These are phyloP conservation scores for Eumaeus atala DNA, from an alignment of 1,140 invertebrate species.

Conservation along the genomic window DNA sequence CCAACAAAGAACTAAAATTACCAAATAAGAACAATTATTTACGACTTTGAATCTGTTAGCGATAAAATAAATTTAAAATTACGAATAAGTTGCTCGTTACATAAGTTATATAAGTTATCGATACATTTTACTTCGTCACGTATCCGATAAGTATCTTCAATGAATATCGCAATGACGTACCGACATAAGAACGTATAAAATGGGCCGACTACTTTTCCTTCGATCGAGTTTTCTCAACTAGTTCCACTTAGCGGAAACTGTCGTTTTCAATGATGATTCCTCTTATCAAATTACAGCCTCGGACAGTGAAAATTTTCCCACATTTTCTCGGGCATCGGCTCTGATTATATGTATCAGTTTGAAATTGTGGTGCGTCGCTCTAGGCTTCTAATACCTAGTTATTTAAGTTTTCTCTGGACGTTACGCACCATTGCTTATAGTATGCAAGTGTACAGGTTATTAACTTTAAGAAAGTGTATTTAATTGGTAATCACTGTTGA, in stretches of 20 bases:
- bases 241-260: conserved; percentile 56
- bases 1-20: no score
- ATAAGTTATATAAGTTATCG: not conserved
- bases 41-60: no score
- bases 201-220: conserved; percentile 57
- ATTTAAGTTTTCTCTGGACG: conserved; percentile 68
- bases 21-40: no score
- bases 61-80: no score
- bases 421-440: conserved; percentile 46
- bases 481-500: not conserved
- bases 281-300: conserved; percentile 64
- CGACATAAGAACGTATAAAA: conserved; percentile 39
- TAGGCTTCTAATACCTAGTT: conserved; percentile 57
- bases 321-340: conserved; percentile 55
- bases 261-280: conserved; percentile 69
- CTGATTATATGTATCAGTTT: conserved; percentile 67
- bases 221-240: conserved; percentile 59
- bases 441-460: conserved; percentile 7
- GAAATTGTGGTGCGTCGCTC: conserved; percentile 57
- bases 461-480: conserved; percentile 6
- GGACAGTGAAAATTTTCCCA: conserved; percentile 66
- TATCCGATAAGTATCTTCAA: not conserved
- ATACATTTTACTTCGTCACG: not conserved
- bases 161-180: conserved; percentile 1
- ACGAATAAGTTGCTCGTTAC: not conserved